Evolutionary conservation across 53 echinoderm and acorn worm genomes (phyloP), one percentile per base, ranked within the genome.

Genomic region (Mesocentrotus franciscanus): DNA sequence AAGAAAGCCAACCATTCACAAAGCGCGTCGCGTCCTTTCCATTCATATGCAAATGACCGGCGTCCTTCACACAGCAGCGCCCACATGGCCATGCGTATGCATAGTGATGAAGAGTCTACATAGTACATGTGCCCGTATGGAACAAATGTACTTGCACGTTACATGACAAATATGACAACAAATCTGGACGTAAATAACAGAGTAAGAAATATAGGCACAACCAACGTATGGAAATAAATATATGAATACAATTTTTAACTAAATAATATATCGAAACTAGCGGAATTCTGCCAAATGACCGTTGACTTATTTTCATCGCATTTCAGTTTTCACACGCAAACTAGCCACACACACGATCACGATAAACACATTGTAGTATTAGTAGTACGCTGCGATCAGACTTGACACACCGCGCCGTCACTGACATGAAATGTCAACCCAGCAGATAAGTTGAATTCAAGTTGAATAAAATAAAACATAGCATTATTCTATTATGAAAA

Each of bases 21-120:
- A 83, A 61, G 35, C 59, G 64, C 84, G 36, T 84, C 83, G 83
- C 94, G 94, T 84, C 83, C 56, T n/a, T 75, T 9, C 85, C 85
- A 94, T 94, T 94, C 94, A 94, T 94, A 94, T 94, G 94, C 94
- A 94, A 94, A 94, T 94, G 26, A 24, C 76, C 93, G 42, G 94
- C 94, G 94, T 94, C 84, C 94, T 34, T 84, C 30, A 11, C 24
- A 39, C 79, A 72, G 20, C 17, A 9, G 56, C 81, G 34, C 61
- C 85, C 94, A 94, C 94, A 94, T 94, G 94, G 94, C 75, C n/a
- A n/a, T n/a, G n/a, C n/a, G n/a, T n/a, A n/a, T n/a, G n/a, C n/a
- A n/a, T n/a, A n/a, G n/a, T n/a, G n/a, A n/a, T n/a, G n/a, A n/a
- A n/a, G n/a, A n/a, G 90, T 90, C n/a, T 61, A 8, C 62, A 90